Evolutionary conservation across 1,140 invertebrate species (phyloP), one percentile per base, ranked within the genome.

Genomic region (Drosophila triauraria): DNA sequence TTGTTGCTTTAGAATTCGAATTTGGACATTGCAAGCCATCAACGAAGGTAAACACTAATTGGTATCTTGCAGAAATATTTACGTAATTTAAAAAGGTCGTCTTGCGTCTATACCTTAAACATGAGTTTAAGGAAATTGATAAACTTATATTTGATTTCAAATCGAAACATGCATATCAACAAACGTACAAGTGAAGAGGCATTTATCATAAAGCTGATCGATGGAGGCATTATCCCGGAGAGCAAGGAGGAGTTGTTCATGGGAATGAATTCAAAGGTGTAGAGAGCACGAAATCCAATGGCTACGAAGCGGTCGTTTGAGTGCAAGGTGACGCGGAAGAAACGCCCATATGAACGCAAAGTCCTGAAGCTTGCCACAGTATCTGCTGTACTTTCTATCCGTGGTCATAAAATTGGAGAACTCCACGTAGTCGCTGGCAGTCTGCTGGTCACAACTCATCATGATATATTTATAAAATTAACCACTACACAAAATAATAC

Each of bases 231-330:
- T 94, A 91, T 79, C 93, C 76, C 78, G 63, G 8, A 74, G 20
- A 48, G 65, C 67, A 3, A 12, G 2, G 7, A 40, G 0, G 69
- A 43, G 23, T 48, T 82, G 64, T 86, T 61, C 1, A n/a, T 30
- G 5, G 48, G 25, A 5, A 70, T 64, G 0, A 75, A 30, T 30
- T 93, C 93, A 91, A 99, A 99, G 77, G 96, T 95, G 93, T 98
- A 99, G 67, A 95, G 96, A 1, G 98, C 98, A 88, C 97, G 96
- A 93, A 99, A 99, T 50, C 98, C 98, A 40, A 96, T 98, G 6
- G 96, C 97, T 91, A 99, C 98, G 65, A 98, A 96, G 53, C 97
- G 95, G 91, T 98, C 97, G 93, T 99, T 99, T 5, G 98, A 98
- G 81, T 96, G 95, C 93, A 99, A 99, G 7, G 98, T 98, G 13